Percentiles rank a stretch among this genome's conserved stretches.
phyloP scores from a whole-genome alignment of 2,797 vertebrate genomes.

The Helarctos malayanus region DNA sequence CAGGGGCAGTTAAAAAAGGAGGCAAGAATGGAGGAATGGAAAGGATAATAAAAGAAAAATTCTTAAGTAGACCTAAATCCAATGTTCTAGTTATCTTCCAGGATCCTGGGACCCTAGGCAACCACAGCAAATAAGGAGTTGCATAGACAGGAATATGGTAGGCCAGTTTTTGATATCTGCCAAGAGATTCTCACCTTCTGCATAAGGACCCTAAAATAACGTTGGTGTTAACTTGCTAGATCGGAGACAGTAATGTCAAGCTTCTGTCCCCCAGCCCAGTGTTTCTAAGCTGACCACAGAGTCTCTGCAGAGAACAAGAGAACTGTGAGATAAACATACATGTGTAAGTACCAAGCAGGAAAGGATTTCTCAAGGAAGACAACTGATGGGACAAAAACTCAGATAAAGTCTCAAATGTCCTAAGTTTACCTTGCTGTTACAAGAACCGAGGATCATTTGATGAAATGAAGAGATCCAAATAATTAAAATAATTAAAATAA shows the following conservation, averaged over 20 bases:
- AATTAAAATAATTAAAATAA: slow-evolving; percentile 19
- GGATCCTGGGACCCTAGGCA: neutral
- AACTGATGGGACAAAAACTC: neutral
- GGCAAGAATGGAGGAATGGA: neutral
- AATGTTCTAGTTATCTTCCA: neutral
- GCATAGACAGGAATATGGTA: neutral
- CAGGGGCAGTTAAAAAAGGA: neutral
- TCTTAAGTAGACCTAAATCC: neutral
- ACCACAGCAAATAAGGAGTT: neutral
- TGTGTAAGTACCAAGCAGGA: neutral
- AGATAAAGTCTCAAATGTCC: neutral
- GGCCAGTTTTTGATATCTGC: neutral
- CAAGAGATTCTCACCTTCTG: neutral
- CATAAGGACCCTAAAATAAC: neutral
- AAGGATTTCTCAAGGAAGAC: neutral
- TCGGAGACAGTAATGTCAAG: no score
- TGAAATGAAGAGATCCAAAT: neutral
- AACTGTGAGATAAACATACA: neutral
- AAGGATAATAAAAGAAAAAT: neutral
- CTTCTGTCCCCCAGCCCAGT: neutral
- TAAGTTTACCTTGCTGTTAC: neutral
- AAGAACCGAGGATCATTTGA: neutral
- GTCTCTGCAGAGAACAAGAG: neutral
- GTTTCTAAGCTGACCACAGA: neutral
- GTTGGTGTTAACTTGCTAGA: neutral